Evolutionary conservation across 2,113 vertebrate genomes (phyloP).

Genomic region (Isurus oxyrinchus): DNA sequence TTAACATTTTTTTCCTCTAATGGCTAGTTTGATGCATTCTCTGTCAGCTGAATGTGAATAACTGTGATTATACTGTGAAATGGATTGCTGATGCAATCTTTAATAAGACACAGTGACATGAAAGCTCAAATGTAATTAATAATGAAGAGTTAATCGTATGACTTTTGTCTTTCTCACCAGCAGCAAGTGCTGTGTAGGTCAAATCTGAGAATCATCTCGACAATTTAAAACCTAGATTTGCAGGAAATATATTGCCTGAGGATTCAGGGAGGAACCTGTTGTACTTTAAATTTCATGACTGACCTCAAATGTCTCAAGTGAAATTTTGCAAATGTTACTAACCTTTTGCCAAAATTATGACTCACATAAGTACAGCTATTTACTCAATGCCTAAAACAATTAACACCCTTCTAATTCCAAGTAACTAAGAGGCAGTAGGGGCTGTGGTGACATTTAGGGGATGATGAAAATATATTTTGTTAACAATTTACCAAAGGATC

Average conservation of each 20-base stretch:
- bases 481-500: background rate
- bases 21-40: background rate
- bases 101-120: background rate
- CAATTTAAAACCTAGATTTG: background rate
- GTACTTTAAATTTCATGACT: background rate
- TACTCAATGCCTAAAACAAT: background rate
- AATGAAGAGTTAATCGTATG: background rate
- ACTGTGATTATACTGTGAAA: too few species aligned
- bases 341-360: background rate
- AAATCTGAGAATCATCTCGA: background rate
- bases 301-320: background rate
- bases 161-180: background rate
- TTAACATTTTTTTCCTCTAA: background rate
- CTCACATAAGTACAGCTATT: background rate
- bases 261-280: background rate
- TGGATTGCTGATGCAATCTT: background rate
- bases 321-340: background rate
- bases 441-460: background rate
- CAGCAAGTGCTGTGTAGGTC: too few species aligned
- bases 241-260: background rate
- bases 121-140: background rate
- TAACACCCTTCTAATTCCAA: background rate
- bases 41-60: background rate
- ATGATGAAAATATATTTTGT: background rate
- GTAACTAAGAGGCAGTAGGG: background rate